Percentiles rank a stretch among this genome's conserved stretches.
phyloP scores from a whole-genome alignment of 1,140 invertebrate genomes.

The Anastrepha ludens region DNA sequence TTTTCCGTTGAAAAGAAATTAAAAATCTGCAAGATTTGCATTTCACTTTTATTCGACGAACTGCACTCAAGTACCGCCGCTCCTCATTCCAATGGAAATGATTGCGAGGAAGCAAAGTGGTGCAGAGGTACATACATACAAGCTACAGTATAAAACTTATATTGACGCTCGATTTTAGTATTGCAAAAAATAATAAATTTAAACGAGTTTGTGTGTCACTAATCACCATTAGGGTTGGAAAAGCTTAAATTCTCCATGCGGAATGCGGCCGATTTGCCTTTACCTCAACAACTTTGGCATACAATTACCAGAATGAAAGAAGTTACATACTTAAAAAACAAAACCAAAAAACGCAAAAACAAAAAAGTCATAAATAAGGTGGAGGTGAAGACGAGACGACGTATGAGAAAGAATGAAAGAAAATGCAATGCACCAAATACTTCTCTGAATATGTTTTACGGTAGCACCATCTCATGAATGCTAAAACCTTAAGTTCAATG shows the following conservation, averaged over 20 bases:
- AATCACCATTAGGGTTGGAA: neutral
- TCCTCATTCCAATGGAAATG: neutral
- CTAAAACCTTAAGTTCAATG: neutral
- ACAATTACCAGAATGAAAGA: too few species aligned
- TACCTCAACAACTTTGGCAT: too few species aligned
- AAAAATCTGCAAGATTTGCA: conserved; percentile 57
- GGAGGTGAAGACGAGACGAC: too few species aligned
- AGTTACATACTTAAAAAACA: too few species aligned
- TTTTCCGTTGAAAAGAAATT: conserved; percentile 52
- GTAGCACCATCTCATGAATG: too few species aligned
- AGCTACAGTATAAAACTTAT: neutral
- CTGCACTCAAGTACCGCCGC: conserved; percentile 38
- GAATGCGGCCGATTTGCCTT: too few species aligned
- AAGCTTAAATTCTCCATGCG: neutral
- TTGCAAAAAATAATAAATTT: conserved; percentile 11
- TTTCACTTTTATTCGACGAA: conserved; percentile 52
- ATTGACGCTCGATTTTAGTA: neutral
- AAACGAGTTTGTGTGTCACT: conserved; percentile 28
- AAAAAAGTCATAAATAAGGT: too few species aligned
- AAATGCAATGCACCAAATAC: too few species aligned
- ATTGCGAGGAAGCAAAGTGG: neutral
- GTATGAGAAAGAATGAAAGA: too few species aligned
- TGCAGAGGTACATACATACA: neutral
- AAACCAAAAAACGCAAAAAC: too few species aligned
- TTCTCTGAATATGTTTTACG: too few species aligned